Evolutionary conservation across 2,888 invertebrate species (phyloP), one percentile per base, ranked within the genome.

Genomic region (Hedya salicella): DNA sequence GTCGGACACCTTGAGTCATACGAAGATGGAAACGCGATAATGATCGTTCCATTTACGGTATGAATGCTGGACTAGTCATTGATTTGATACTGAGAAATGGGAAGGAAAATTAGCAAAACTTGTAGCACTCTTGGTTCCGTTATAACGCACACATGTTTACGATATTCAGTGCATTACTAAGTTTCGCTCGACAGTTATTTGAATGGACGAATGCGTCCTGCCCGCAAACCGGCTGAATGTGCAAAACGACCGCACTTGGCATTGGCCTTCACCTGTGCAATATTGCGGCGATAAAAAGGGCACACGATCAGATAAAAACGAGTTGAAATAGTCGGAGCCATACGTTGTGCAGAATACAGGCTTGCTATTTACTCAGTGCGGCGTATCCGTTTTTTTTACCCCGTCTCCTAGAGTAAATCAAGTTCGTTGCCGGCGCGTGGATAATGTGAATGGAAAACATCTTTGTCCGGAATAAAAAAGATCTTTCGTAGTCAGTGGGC

Each of bases 231-330:
- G 50, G 64, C 57, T 59, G 8, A 13, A 30, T n/a, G 36, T 36
- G 40, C 21, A 40, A 46, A 48, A 52, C 48, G 48, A 50, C 40
- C 40, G 30, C 42, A 52, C 61, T 32, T 39, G 57, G 36, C 39
- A 30, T 17, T 25, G 64, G 59, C 64, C 64, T 64, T 64, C 57
- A 59, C 50, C 50, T 17, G 61, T 52, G 64, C 57, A 56, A 49
- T 63, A 63, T 59, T 52, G 52, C 44, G n/a, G 52, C 50, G 44
- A 52, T 59, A 50, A 64, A 62, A 57, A 64, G 36, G 36, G 36
- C 40, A 39, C 17, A 63, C 14, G 21, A 52, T 44, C 16, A 19
- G 16, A 57, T 32, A 46, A n/a, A 19, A 32, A 46, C 25, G n/a
- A 21, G 48, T 25, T 48, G 11, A 9, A 25, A 48, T 48, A 48